Evolutionary conservation across 2,797 vertebrate species (phyloP).

Genomic region (Phalloptychus januarius): DNA sequence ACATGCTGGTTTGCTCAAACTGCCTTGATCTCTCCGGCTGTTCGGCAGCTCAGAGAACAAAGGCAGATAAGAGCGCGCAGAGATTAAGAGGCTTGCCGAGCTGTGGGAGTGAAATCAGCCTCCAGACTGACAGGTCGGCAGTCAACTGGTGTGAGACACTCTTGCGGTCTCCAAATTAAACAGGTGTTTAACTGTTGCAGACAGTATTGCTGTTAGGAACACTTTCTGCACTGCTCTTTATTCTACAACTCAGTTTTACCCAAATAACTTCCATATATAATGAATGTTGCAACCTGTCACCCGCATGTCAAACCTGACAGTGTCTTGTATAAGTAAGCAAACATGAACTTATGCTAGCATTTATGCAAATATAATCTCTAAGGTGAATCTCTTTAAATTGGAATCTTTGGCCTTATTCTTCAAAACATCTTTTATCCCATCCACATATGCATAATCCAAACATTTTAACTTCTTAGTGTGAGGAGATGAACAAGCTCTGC

Average conservation of each 20-base stretch:
- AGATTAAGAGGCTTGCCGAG: slow-evolving; percentile 57
- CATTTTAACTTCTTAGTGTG: too few relatives aligned
- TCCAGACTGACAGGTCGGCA: slow-evolving; percentile 36
- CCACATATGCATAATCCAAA: too few relatives aligned
- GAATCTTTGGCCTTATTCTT: neutral
- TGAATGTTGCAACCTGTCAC: neutral
- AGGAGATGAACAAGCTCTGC: neutral
- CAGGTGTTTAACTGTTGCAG: neutral
- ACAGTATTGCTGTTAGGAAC: neutral
- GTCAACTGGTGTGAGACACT: slow-evolving; percentile 13
- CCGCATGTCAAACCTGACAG: neutral
- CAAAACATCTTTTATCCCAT: neutral
- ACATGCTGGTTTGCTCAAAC: slow-evolving; percentile 39
- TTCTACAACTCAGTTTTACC: neutral
- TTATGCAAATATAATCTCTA: neutral
- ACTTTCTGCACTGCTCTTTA: neutral
- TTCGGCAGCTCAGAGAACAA: slow-evolving; percentile 50
- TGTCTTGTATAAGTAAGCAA: neutral
- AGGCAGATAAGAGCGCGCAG: slow-evolving; percentile 54
- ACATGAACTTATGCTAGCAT: neutral
- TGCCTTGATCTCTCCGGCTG: slow-evolving; percentile 50
- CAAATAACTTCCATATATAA: neutral
- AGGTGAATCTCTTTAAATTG: neutral
- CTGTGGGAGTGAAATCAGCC: slow-evolving; percentile 35
- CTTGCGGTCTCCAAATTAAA: slow-evolving; percentile 23